These are phyloP conservation scores for Serripes groenlandicus DNA, from an alignment of 2,888 invertebrate genomes.

Conservation along the genomic window DNA sequence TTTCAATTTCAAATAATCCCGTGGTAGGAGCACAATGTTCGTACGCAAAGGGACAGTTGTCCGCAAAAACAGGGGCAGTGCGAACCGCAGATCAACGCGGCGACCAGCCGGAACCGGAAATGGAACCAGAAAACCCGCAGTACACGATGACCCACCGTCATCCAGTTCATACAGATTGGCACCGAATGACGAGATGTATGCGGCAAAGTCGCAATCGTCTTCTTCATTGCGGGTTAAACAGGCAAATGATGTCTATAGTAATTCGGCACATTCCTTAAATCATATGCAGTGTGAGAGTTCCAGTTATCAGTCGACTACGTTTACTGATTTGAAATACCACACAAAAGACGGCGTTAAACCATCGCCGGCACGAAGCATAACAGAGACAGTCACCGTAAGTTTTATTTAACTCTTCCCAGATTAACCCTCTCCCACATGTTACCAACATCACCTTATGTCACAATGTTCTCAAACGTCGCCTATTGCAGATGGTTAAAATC, in stretches of 20 bases:
- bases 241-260: not conserved
- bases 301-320: not conserved
- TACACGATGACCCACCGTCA: constrained; percentile 29
- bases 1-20: no score
- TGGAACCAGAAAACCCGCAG: constrained; percentile 15
- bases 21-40: constrained; percentile 32
- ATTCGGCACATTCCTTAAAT: constrained; percentile 8
- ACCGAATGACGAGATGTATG: constrained; percentile 19
- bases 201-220: constrained; percentile 18
- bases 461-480: no score
- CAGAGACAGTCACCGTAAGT: constrained; percentile 35
- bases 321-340: not conserved
- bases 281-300: not conserved
- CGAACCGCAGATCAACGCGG: constrained; percentile 26
- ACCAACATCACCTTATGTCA: no score
- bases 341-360: constrained; percentile 17
- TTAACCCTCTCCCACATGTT: no score
- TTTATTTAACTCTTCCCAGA: no score
- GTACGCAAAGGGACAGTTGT: constrained; percentile 38
- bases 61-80: constrained; percentile 27
- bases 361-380: constrained; percentile 30
- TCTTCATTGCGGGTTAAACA: constrained; percentile 18
- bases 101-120: constrained; percentile 23
- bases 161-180: constrained; percentile 33
- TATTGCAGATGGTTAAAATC: no score